Conservation (phyloP, 1,140 invertebrate genomes). For the Halesus radiatus region DNA sequence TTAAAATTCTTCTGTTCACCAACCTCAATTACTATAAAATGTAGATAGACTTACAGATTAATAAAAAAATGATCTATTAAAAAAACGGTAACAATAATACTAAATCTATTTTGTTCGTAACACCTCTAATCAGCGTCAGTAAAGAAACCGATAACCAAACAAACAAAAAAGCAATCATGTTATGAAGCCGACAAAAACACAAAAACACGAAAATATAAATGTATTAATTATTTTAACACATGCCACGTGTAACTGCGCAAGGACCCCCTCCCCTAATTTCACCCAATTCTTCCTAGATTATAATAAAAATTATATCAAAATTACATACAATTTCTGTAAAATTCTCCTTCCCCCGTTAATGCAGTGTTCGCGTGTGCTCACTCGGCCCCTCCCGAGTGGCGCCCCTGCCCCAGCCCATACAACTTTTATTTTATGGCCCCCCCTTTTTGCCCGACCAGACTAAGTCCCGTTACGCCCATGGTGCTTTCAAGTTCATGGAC, state of each 20-base stretch:
- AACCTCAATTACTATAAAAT: too few relatives aligned
- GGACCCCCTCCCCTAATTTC: background rate
- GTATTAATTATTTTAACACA: slow-evolving; percentile 21
- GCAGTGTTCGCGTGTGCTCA: background rate
- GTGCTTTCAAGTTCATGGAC: slow-evolving; percentile 33
- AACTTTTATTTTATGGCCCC: slow-evolving; percentile 29
- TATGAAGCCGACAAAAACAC: too few relatives aligned
- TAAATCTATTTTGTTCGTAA: too few relatives aligned
- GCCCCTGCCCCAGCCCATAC: background rate
- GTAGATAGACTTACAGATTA: too few relatives aligned
- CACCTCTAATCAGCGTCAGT: too few relatives aligned
- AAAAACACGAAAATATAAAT: background rate
- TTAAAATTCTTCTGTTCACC: too few relatives aligned
- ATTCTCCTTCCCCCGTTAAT: background rate
- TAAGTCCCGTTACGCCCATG: slow-evolving; percentile 11
- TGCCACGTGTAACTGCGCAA: background rate
- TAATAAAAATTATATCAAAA: slow-evolving; percentile 31
- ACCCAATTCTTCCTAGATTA: slow-evolving; percentile 3
- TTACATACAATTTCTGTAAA: slow-evolving; percentile 10
- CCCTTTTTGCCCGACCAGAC: background rate
- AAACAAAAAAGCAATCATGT: too few relatives aligned
- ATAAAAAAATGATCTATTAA: too few relatives aligned
- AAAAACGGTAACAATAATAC: too few relatives aligned
- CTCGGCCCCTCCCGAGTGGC: background rate
- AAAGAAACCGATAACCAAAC: too few relatives aligned